A percentile compares a stretch with the other conserved stretches of the same genome.
phyloP scores from a whole-genome alignment of 2,113 vertebrate species.

The Halichoerus grypus region DNA sequence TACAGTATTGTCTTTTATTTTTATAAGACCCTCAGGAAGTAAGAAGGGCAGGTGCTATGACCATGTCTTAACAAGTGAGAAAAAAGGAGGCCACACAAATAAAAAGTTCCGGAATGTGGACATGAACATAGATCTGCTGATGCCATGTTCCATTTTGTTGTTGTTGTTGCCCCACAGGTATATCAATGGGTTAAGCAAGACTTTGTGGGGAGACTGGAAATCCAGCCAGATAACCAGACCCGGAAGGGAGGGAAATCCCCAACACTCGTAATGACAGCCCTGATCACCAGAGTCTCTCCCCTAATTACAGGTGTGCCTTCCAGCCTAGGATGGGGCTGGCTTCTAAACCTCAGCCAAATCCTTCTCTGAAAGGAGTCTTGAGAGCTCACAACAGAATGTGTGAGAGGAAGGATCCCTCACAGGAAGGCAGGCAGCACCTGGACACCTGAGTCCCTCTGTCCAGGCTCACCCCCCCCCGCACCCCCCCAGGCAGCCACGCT shows the following conservation, averaged over 20 bases:
- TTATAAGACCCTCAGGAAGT: conserved; percentile 14
- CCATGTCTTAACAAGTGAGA: neutral
- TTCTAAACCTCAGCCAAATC: conserved; percentile 60
- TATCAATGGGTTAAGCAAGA: conserved; percentile 56
- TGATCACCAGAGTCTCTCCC: neutral
- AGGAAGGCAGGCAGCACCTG: conserved; percentile 7
- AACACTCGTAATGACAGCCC: neutral
- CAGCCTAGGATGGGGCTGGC: neutral
- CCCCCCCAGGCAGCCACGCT: neutral
- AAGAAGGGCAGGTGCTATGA: neutral
- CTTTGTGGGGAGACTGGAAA: conserved; percentile 10
- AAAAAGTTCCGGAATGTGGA: neutral
- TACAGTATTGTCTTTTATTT: neutral
- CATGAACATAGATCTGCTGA: neutral
- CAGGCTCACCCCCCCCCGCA: neutral
- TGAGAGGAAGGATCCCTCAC: conserved; percentile 22
- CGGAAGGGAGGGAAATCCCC: conserved; percentile 61
- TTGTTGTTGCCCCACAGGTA: neutral
- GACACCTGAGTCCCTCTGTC: neutral
- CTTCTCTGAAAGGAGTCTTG: conserved; percentile 29
- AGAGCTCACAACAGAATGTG: neutral
- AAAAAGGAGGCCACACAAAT: neutral
- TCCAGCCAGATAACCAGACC: conserved; percentile 56
- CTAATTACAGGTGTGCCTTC: conserved; percentile 72
- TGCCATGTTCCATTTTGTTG: neutral